phyloP scores from a whole-genome alignment of 2,888 invertebrate species.

The Clepsis dumicolana region DNA sequence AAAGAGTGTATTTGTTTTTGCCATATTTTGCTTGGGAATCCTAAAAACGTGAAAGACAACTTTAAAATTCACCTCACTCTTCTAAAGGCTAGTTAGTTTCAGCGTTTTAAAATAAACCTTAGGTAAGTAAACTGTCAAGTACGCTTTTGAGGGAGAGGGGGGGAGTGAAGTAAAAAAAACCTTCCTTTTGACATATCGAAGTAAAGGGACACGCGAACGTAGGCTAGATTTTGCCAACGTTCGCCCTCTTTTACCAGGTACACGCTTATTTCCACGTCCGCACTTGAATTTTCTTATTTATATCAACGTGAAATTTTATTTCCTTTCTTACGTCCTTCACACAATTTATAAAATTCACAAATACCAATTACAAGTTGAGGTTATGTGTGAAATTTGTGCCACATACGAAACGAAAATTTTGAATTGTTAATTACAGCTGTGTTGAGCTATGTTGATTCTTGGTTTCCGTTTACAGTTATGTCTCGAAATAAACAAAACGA shows the following conservation, averaged over 20 bases:
- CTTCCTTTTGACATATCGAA: constrained; percentile 79
- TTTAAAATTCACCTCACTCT: too few relatives aligned
- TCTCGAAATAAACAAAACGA: constrained; percentile 89
- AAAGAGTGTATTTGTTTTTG: too few relatives aligned
- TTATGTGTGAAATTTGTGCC: constrained; percentile 72
- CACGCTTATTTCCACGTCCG: constrained; percentile 48
- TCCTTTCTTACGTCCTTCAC: background rate
- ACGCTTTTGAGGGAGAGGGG: constrained; percentile 12
- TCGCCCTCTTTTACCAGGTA: constrained; percentile 79
- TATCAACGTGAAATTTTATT: background rate
- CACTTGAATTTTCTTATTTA: background rate
- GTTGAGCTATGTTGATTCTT: constrained; percentile 24
- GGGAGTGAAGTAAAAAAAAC: constrained; percentile 38
- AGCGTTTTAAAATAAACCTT: constrained; percentile 22
- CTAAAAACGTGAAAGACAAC: too few relatives aligned
- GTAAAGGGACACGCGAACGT: constrained; percentile 83
- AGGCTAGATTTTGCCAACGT: constrained; percentile 78
- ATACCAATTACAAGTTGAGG: constrained; percentile 67
- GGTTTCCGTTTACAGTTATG: constrained; percentile 69
- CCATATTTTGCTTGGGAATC: too few relatives aligned
- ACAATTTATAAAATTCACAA: constrained; percentile 43
- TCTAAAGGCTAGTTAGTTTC: too few relatives aligned
- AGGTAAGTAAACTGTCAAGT: constrained; percentile 30
- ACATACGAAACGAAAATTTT: constrained; percentile 66
- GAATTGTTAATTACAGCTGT: constrained; percentile 47